Evolutionary conservation across 2,113 vertebrate species (phyloP), one percentile per base, ranked within the genome.

Genomic region (Phaethornis superciliosus): DNA sequence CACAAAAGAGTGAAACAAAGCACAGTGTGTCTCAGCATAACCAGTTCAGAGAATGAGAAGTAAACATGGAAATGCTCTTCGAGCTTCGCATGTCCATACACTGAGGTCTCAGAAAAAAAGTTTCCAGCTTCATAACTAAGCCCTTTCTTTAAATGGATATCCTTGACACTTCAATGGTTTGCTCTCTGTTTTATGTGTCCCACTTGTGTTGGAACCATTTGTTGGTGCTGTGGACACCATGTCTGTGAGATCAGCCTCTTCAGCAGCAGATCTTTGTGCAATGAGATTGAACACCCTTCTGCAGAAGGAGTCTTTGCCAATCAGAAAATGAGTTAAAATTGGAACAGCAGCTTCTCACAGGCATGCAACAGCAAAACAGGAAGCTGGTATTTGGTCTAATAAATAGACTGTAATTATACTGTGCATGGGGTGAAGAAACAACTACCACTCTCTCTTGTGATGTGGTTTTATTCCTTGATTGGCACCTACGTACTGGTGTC

Each of bases 1-100:
- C 78, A 92, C 88, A 93, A 77, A 95, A 35, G 60, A 82, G 32
- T 74, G 88, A 90, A 89, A 96, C 94, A 96, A 96, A 94, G 88
- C 85, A 65, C 91, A 81, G 18, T 55, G 72, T 81, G 60, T 95
- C 90, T 96, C 76, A 35, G 89, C 52, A 67, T n/a, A 56, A 87
- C 65, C 83, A 77, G 6, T 89, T 96, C 88, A 88, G 63, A 87
- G 64, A 84, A 70, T 70, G 51, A 33, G 75, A 93, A 71, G 55
- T 89, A 64, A 81, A 86, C 7, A 1, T 62, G 12, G 60, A 95
- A 95, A 95, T 89, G 65, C 91, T 96, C 89, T 88, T 85, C 64
- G 60, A 83, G 56, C 93, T 95, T 95, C 84, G 55, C 70, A 21
- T 62, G 27, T 95, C 56, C 2, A 0, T 52, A 20, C 63, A 51